Percentiles rank a stretch among this genome's conserved stretches.
These are phyloP conservation scores for Philereme vetulata DNA, from an alignment of 2,888 invertebrate species.

Conservation along the genomic window DNA sequence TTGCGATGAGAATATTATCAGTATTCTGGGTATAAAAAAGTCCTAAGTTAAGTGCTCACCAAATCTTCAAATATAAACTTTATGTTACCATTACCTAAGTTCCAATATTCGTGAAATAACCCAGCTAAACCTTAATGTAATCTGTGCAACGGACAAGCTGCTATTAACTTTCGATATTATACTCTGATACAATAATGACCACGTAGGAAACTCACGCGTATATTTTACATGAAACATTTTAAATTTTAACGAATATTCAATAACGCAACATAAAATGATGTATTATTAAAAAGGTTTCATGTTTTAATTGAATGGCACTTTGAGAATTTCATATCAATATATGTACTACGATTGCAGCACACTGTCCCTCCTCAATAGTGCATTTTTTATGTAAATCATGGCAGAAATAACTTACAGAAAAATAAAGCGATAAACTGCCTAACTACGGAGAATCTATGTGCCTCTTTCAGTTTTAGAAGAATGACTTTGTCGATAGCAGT, in stretches of 20 bases:
- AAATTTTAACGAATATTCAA: conserved; percentile 22
- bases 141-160: conserved; percentile 47
- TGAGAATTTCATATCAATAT: neutral
- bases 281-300: neutral
- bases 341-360: too few relatives aligned
- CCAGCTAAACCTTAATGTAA: neutral
- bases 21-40: too few relatives aligned
- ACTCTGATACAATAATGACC: conserved; percentile 62
- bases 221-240: conserved; percentile 29
- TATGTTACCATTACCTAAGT: too few relatives aligned
- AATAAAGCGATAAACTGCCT: too few relatives aligned
- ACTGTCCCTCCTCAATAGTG: too few relatives aligned
- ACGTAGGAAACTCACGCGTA: conserved; percentile 37
- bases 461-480: neutral
- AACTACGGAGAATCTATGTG: too few relatives aligned
- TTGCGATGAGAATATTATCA: too few relatives aligned
- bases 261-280: conserved; percentile 9
- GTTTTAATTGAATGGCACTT: neutral
- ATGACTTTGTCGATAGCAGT: neutral
- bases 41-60: too few relatives aligned
- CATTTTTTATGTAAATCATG: too few relatives aligned
- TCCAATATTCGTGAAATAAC: neutral
- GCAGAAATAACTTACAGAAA: too few relatives aligned
- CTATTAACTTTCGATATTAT: conserved; percentile 68
- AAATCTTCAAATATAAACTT: too few relatives aligned